Base-by-base conservation (phyloP, 2,888 invertebrate genomes). In the Barypeithes pellucidus region DNA sequence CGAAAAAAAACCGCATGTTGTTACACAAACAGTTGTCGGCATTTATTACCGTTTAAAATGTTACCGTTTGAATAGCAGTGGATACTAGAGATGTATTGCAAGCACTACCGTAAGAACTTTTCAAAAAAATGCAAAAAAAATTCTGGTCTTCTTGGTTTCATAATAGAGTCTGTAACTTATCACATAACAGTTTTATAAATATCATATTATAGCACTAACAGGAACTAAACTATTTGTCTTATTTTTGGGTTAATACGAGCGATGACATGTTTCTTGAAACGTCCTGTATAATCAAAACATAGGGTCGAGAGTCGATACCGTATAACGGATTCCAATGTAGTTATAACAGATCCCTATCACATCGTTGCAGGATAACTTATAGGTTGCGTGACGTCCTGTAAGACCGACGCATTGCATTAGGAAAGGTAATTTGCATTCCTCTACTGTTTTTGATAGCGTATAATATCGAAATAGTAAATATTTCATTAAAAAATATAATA, bases 351-450 rank as follows among this genome's bases (percentile, higher is more conserved):
- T 22, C 41, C 20, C 61, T 60, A 61, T 29, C 29, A 14, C n/a
- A 16, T 29, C 14, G 54, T 33, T 57, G 24, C 52, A 52, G 39
- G 22, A 60, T 41, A 45, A 29, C 41, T 24, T 45, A 29, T 47
- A n/a, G 18, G 60, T 67, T 57, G 57, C 59, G 59, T 59, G 60
- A 33, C 45, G 16, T 43, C 41, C 45, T 36, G 43, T 36, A 20
- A 33, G 60, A 22, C 33, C 59, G 60, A 67, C 54, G 67, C 67
- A 67, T 57, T 57, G 57, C 29, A 60, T 47, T 67, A 47, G 36
- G 60, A 45, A n/a, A 16, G 18, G n/a, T 60, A 60, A 67, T 67
- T 67, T 60, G 67, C 67, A 60, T 67, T 47, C 14, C 47, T 36
- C 45, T 29, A 14, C 33, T 16, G 59, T 45, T 18, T 52, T 67